phyloP scores from a whole-genome alignment of 2,113 vertebrate species.

The Polypterus bichir region DNA sequence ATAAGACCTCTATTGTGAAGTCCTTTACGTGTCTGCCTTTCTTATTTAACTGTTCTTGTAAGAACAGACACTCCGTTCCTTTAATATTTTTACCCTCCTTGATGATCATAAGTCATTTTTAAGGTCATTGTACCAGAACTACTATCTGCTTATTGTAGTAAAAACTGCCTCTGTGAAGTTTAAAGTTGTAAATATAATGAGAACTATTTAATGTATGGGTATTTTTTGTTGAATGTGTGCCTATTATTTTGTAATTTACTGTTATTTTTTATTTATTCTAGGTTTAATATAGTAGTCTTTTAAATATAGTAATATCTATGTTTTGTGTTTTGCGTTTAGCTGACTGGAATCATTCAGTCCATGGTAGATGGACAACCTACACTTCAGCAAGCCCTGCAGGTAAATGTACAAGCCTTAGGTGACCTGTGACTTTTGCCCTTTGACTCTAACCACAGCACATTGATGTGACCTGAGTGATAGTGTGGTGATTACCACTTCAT shows the following conservation, averaged over 20 bases:
- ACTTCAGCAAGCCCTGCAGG: conserved; percentile 66
- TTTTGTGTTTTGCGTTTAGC: conserved; percentile 46
- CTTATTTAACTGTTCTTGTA: too few relatives aligned
- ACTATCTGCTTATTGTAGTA: too few relatives aligned
- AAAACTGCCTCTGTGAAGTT: not conserved
- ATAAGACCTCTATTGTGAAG: too few relatives aligned
- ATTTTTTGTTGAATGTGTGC: not conserved
- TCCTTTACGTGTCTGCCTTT: too few relatives aligned
- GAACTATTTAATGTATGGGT: not conserved
- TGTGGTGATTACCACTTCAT: conserved; percentile 62
- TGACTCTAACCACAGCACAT: conserved; percentile 37
- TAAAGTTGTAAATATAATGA: not conserved
- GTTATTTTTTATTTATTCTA: not conserved
- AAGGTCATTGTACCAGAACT: too few relatives aligned
- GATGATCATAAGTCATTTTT: too few relatives aligned
- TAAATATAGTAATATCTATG: conserved; percentile 21
- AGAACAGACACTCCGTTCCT: too few relatives aligned
- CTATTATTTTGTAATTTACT: not conserved
- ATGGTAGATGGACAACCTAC: conserved; percentile 69
- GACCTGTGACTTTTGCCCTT: conserved; percentile 51
- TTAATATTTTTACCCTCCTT: too few relatives aligned
- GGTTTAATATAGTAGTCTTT: not conserved
- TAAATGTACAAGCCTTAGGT: conserved; percentile 37
- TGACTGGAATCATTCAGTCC: conserved; percentile 67
- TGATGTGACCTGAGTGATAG: conserved; percentile 46